Percentiles rank a stretch among this genome's conserved stretches.
phyloP scores from a whole-genome alignment of 2,888 invertebrate species.

The Drosophila sordidula region DNA sequence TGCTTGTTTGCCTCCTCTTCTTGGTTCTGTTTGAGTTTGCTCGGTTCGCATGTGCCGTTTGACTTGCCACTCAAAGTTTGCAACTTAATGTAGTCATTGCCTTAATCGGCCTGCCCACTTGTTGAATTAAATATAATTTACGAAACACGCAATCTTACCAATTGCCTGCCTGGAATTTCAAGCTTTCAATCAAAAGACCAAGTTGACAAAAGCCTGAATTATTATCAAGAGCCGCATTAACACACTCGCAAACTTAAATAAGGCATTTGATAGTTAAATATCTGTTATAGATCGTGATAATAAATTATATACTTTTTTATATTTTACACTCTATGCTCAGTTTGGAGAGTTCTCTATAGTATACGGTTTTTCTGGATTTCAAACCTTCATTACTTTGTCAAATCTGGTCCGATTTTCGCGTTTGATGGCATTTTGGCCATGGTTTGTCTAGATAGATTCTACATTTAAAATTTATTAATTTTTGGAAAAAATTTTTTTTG shows the following conservation, averaged over 20 bases:
- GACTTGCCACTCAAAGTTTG: conserved; percentile 35
- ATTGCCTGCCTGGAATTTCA: background rate
- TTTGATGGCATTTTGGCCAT: too few relatives aligned
- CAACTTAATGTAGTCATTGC: conserved; percentile 46
- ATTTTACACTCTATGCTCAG: too few relatives aligned
- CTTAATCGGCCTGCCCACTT: conserved; percentile 63
- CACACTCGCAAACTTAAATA: background rate
- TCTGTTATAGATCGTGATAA: too few relatives aligned
- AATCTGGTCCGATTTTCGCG: too few relatives aligned
- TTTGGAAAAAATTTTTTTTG: too few relatives aligned
- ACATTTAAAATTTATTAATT: too few relatives aligned
- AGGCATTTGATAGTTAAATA: too few relatives aligned
- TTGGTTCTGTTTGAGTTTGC: conserved; percentile 46
- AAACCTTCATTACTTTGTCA: too few relatives aligned
- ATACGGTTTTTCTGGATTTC: too few relatives aligned
- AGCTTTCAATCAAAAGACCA: background rate
- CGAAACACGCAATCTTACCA: conserved; percentile 40
- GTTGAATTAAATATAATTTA: conserved; percentile 65
- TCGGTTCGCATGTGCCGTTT: conserved; percentile 51
- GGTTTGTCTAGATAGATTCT: too few relatives aligned
- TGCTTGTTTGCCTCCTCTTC: conserved; percentile 7
- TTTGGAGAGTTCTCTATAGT: too few relatives aligned
- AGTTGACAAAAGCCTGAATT: background rate
- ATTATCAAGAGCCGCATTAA: background rate
- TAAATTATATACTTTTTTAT: too few relatives aligned